These are phyloP conservation scores for Papilio elwesi DNA, from an alignment of 2,888 invertebrate species.

Conservation along the genomic window DNA sequence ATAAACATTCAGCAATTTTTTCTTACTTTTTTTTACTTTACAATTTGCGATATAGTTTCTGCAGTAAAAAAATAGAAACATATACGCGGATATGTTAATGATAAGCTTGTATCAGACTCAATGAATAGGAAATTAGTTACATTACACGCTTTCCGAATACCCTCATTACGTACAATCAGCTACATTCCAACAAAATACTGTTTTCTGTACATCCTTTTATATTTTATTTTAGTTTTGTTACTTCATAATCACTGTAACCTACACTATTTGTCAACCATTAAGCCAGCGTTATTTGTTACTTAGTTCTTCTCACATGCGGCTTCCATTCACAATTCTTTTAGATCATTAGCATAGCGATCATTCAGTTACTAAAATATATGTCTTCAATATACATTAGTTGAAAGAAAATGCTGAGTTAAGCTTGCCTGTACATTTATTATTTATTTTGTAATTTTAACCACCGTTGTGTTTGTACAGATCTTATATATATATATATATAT, in stretches of 20 bases:
- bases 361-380: background rate
- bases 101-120: slow-evolving; percentile 26
- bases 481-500: background rate
- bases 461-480: background rate
- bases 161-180: slow-evolving; percentile 53
- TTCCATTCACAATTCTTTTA: background rate
- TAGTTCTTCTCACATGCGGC: background rate
- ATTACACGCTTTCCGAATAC: slow-evolving; percentile 51
- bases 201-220: slow-evolving; percentile 4
- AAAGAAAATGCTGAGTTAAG: background rate
- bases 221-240: no score
- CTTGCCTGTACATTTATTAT: background rate
- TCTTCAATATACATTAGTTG: background rate
- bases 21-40: no score
- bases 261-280: background rate
- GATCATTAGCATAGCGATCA: background rate
- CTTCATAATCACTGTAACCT: slow-evolving; percentile 1
- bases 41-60: no score
- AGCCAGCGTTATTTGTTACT: background rate
- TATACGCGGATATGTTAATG: slow-evolving; percentile 15
- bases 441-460: background rate
- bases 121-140: slow-evolving; percentile 53
- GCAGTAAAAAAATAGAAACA: background rate
- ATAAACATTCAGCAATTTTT: no score
- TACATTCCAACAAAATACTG: slow-evolving; percentile 42